Percentiles rank a stretch among this genome's conserved stretches.
phyloP scores from a whole-genome alignment of 1,140 invertebrate genomes.

The Drosophila parabipectinata region DNA sequence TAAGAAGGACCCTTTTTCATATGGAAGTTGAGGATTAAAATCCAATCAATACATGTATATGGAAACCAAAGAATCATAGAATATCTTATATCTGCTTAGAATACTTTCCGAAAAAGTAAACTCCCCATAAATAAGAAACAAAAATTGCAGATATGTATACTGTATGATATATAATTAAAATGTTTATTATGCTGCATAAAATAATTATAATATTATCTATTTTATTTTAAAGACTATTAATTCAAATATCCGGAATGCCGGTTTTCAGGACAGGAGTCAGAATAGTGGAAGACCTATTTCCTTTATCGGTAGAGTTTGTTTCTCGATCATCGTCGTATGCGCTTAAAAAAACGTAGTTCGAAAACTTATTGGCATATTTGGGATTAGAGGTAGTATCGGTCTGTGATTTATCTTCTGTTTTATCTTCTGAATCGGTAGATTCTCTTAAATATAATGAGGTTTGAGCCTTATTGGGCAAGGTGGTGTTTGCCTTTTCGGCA shows the following conservation, averaged over 20 bases:
- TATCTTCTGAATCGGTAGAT: background rate
- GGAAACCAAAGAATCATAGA: too few relatives aligned
- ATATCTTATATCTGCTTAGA: too few relatives aligned
- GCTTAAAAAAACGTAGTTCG: background rate
- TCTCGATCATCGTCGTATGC: background rate
- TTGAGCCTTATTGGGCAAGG: background rate
- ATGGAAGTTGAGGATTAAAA: too few relatives aligned
- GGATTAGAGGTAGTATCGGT: background rate
- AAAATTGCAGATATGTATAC: too few relatives aligned
- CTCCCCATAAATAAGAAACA: too few relatives aligned
- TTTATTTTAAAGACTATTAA: background rate
- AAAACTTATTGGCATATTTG: background rate
- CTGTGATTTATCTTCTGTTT: too few relatives aligned
- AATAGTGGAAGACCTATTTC: background rate
- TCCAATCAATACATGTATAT: too few relatives aligned
- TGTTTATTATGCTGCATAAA: too few relatives aligned
- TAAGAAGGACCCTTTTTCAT: too few relatives aligned
- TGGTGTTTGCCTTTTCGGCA: background rate
- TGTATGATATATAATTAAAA: too few relatives aligned
- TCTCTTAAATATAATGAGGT: background rate
- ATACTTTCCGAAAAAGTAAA: too few relatives aligned
- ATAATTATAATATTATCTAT: too few relatives aligned
- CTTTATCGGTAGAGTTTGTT: background rate
- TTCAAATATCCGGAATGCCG: background rate
- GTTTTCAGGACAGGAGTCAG: background rate